Percentiles rank a stretch among this genome's conserved stretches.
Conservation (phyloP, 35 echinoderm and acorn worm genomes). For the Patiria miniata region DNA sequence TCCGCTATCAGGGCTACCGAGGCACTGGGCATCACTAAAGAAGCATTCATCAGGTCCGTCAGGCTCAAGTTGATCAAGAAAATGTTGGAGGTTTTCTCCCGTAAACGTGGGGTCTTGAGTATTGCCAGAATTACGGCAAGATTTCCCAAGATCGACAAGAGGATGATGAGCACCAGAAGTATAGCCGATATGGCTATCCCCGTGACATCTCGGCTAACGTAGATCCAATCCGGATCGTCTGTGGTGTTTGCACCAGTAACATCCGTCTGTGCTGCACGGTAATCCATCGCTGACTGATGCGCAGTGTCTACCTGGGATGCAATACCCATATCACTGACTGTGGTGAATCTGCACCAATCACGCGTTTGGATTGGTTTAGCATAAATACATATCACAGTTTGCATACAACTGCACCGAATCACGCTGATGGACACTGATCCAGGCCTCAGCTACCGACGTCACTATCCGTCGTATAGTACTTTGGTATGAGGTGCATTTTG, state of each 20-base stretch:
- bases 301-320: too few relatives aligned
- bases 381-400: too few relatives aligned
- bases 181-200: slow-evolving; percentile 1
- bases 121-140: slow-evolving; percentile 47
- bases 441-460: background rate
- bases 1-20: background rate
- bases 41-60: slow-evolving; percentile 49
- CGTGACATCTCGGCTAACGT: background rate
- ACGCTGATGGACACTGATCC: background rate
- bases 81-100: slow-evolving; percentile 37
- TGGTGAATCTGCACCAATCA: too few relatives aligned
- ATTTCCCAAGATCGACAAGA: slow-evolving; percentile 51
- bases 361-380: too few relatives aligned
- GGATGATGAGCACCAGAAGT: slow-evolving; percentile 21
- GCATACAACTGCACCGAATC: too few relatives aligned
- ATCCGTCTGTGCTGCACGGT: too few relatives aligned
- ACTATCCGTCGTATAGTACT: background rate
- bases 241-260: too few relatives aligned
- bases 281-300: too few relatives aligned
- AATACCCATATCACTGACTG: too few relatives aligned
- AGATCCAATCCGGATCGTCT: background rate
- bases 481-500: background rate
- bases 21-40: slow-evolving; percentile 39
- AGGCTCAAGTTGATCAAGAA: slow-evolving; percentile 57
- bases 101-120: slow-evolving; percentile 8